Evolutionary conservation across 1,140 invertebrate species (phyloP).

Genomic region (Notospermus geniculatus): DNA sequence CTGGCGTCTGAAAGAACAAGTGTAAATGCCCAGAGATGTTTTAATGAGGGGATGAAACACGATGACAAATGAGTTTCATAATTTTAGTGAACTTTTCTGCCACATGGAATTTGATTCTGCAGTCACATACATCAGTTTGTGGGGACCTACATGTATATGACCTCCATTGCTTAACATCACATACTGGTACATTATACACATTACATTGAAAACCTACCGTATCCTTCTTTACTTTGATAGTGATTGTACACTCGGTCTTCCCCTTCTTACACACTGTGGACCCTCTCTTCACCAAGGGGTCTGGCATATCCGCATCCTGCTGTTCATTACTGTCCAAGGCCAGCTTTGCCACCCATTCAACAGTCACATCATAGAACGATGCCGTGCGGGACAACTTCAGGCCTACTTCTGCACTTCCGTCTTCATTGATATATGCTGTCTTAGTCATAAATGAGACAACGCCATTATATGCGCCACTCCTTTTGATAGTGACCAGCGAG

Average conservation of each 20-base stretch:
- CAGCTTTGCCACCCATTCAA: slow-evolving; percentile 44
- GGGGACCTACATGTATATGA: too few relatives aligned
- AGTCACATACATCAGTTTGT: too few relatives aligned
- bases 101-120: too few relatives aligned
- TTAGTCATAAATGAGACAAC: slow-evolving; percentile 42
- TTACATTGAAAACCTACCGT: slow-evolving; percentile 36
- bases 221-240: neutral
- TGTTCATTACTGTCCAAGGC: slow-evolving; percentile 24
- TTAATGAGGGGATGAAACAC: too few relatives aligned
- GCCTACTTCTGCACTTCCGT: slow-evolving; percentile 24
- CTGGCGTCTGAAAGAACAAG: slow-evolving; percentile 37
- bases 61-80: too few relatives aligned
- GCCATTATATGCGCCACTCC: slow-evolving; percentile 48
- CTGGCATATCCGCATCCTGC: slow-evolving; percentile 32
- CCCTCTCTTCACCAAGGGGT: slow-evolving; percentile 32
- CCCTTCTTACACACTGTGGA: slow-evolving; percentile 32
- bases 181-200: too few relatives aligned
- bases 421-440: slow-evolving; percentile 44
- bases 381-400: slow-evolving; percentile 31
- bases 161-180: too few relatives aligned
- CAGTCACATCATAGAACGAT: slow-evolving; percentile 33
- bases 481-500: slow-evolving; percentile 38
- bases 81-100: too few relatives aligned
- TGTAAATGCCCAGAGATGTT: too few relatives aligned
- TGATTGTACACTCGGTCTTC: neutral